Conservation (phyloP, 2,113 vertebrate genomes). For the Sclerurus mexicanus region DNA sequence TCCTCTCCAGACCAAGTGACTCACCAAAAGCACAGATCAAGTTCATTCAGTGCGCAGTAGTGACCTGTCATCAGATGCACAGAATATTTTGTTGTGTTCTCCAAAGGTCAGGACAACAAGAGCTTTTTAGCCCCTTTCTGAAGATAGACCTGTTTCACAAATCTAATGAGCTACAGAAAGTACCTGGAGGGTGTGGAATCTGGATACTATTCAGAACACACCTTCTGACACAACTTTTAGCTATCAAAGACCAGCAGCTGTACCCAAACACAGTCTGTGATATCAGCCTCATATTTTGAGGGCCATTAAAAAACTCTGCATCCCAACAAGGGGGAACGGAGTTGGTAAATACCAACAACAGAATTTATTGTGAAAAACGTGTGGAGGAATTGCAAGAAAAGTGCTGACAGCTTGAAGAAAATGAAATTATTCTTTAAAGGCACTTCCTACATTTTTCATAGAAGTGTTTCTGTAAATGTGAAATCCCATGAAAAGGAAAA, state of each 20-base stretch:
- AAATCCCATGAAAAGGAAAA: neutral
- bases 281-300: neutral
- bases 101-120: neutral
- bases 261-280: neutral
- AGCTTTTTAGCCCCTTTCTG: neutral
- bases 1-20: neutral
- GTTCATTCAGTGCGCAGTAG: neutral
- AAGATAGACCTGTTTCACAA: neutral
- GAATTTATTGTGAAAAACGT: neutral
- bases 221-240: neutral
- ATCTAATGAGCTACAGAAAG: neutral
- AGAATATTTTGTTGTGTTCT: neutral
- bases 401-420: neutral
- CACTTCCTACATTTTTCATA: neutral
- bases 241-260: neutral
- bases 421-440: neutral
- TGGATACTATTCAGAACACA: neutral
- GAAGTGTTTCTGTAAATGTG: neutral
- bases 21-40: neutral
- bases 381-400: neutral
- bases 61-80: neutral
- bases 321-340: neutral
- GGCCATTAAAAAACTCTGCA: neutral
- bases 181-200: neutral
- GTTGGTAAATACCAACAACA: neutral